Conservation (phyloP, 1,140 invertebrate species). For the Drosophila arawakana region DNA sequence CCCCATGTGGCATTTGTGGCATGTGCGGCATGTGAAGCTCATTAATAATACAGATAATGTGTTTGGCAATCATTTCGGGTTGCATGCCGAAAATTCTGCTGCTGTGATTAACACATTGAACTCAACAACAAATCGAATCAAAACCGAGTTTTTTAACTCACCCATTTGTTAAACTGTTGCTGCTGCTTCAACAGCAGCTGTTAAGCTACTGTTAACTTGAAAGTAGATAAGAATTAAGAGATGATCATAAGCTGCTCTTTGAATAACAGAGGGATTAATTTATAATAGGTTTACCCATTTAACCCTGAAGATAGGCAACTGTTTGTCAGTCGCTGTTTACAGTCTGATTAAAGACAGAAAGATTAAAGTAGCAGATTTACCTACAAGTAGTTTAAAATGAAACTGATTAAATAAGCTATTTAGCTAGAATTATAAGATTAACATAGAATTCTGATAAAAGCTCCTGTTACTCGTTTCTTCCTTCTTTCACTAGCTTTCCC, state of each 20-base stretch:
- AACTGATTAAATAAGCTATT: no score
- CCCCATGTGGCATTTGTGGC: constrained; percentile 33
- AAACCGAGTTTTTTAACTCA: background rate
- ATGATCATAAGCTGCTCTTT: no score
- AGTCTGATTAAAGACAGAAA: no score
- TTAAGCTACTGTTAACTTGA: background rate
- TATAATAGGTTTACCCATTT: no score
- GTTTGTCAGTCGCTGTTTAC: no score
- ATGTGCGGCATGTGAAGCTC: constrained; percentile 63
- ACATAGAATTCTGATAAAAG: no score
- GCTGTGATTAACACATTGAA: constrained; percentile 71
- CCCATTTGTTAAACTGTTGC: background rate
- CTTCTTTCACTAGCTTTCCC: background rate
- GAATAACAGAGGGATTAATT: no score
- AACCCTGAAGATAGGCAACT: no score
- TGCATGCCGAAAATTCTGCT: constrained; percentile 59
- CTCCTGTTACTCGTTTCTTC: background rate
- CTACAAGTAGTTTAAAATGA: no score
- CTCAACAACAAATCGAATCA: constrained; percentile 18
- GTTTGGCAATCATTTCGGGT: constrained; percentile 73
- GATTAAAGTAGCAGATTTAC: no score
- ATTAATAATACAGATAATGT: constrained; percentile 80
- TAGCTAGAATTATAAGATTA: no score
- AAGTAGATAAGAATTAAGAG: background rate
- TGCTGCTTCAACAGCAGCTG: constrained; percentile 9